A percentile compares a stretch with the other conserved stretches of the same genome.
These are phyloP conservation scores for Acropora tenuis DNA, from an alignment of 64 coral and sea anemone species.

Conservation along the genomic window DNA sequence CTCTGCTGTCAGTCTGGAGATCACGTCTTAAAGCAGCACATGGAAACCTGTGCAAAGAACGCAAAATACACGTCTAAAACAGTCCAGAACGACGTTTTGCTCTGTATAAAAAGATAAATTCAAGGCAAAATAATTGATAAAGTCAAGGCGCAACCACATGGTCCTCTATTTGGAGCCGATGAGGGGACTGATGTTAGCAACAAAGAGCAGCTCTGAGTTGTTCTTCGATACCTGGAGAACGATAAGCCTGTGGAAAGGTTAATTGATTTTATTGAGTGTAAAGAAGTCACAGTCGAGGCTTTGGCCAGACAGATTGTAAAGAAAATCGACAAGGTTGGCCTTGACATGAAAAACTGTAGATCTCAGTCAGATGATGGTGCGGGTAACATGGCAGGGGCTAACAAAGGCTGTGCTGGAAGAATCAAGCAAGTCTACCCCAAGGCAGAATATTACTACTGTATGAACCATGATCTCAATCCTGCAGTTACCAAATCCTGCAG, in stretches of 20 bases:
- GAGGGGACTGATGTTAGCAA: constrained; percentile 48
- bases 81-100: constrained; percentile 67
- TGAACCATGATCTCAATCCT: constrained; percentile 68
- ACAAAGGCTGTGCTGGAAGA: constrained; percentile 59
- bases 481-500: constrained; percentile 62
- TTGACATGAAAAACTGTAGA: no score
- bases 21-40: constrained; percentile 50
- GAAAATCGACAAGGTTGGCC: no score
- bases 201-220: constrained; percentile 35
- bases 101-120: neutral
- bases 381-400: neutral
- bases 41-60: constrained; percentile 60
- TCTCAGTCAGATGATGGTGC: no score
- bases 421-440: constrained; percentile 61
- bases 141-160: no score
- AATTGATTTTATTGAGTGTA: constrained; percentile 42
- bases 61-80: constrained; percentile 72
- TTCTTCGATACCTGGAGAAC: constrained; percentile 40
- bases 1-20: constrained; percentile 60
- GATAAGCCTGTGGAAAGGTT: constrained; percentile 39
- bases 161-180: constrained; percentile 9
- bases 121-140: no score
- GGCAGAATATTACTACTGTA: constrained; percentile 62
- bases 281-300: constrained; percentile 1
- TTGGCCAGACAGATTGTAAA: no score